Conservation (phyloP, 35 echinoderm and acorn worm species). For the Anneissia japonica region DNA sequence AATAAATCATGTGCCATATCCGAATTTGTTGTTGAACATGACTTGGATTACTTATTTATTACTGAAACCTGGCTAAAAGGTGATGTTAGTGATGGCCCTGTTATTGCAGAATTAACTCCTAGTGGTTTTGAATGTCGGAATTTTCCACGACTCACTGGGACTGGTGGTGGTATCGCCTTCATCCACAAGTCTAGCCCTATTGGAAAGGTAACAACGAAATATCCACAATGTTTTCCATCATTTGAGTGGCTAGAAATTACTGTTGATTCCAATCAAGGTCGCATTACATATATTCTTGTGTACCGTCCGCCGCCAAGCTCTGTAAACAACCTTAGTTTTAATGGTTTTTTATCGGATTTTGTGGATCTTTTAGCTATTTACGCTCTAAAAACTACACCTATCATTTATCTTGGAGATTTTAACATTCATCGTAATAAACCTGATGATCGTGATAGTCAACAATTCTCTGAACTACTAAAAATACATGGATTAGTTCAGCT, state of each 20-base stretch:
- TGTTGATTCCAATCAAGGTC: not conserved
- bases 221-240: not conserved
- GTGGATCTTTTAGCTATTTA: not conserved
- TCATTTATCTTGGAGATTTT: too few relatives aligned
- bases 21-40: not conserved
- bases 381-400: not conserved
- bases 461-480: not conserved
- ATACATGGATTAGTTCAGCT: not conserved
- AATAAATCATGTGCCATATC: not conserved
- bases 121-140: not conserved
- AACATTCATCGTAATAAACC: too few relatives aligned
- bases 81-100: conserved; percentile 11
- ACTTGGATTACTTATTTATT: not conserved
- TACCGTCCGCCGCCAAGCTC: conserved; percentile 9
- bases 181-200: not conserved
- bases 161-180: not conserved
- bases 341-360: not conserved
- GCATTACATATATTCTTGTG: not conserved
- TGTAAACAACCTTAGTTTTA: not conserved
- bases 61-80: conserved; percentile 20
- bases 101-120: conserved; percentile 3
- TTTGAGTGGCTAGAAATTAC: conserved; percentile 4
- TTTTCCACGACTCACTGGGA: not conserved
- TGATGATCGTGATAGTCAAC: too few relatives aligned
- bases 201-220: not conserved